Base-by-base conservation (phyloP, 2,888 invertebrate species). In the Apamea crenata region DNA sequence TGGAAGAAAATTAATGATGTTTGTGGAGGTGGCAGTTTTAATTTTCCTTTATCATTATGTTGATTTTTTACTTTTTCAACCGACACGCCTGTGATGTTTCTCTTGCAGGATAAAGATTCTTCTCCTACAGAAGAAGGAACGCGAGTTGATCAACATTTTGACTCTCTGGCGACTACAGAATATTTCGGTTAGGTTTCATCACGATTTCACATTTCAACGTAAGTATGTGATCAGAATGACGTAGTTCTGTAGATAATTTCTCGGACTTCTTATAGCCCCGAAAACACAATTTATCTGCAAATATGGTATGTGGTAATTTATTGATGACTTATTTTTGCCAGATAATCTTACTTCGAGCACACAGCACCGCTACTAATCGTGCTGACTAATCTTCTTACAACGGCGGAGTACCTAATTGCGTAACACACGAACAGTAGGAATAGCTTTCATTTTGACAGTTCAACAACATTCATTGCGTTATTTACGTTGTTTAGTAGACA, bases 21-120 rank as follows among this genome's bases (percentile, higher is more conserved):
- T 75, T 61, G 4, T 82, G 83, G 91, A 91, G 88, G 80, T 53
- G 94, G 93, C 77, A 89, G 75, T 63, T 80, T 32, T 36, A 8
- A 44, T 16, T 47, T 82, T 67, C 40, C 32, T 29, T 16, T 36
- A 25, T 0, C 10, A 53, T 29, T 65, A 2, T 16, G 2, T 36
- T 4, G 36, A 47, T 71, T 50, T 74, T 44, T 36, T 3, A 6
- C 25, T 36, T 32, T 16, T 25, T 14, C 40, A 3, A 32, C 6
- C 12, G 14, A 14, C 8, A 32, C 12, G 8, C 5, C 1, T 14
- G 12, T n/a, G 1, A 50, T 14, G 10, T 12, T 74, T 44, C 18
- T 18, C 0, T 0, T 47, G n/a, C 10, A 40, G 50, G 29, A n/a
- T 32, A 18, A n/a, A 18, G 32, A 18, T n/a, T 47, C 12, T 71